These are phyloP conservation scores for Montipora capitata DNA, from an alignment of 92 coral and sea anemone species.

Conservation along the genomic window DNA sequence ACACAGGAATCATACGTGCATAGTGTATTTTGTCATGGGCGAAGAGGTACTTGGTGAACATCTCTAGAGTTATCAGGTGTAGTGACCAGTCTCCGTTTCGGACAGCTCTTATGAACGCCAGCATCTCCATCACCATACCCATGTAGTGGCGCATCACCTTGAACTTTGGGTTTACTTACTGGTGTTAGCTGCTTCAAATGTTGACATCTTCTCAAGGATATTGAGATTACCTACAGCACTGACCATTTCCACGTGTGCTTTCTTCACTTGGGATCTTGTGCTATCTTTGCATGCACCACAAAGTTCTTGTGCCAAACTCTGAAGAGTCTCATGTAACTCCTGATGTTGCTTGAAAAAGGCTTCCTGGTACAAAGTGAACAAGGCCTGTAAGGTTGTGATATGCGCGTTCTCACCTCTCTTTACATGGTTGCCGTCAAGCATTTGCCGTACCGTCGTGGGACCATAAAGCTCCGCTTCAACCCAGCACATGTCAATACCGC, in stretches of 20 bases:
- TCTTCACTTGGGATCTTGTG: neutral
- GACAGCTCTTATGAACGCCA: neutral
- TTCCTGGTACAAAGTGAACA: slow-evolving; percentile 11
- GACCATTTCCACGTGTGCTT: neutral
- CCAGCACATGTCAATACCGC: slow-evolving; percentile 25
- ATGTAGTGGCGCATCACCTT: too few species aligned
- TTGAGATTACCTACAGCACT: neutral
- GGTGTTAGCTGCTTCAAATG: neutral
- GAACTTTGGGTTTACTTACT: neutral
- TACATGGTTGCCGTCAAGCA: slow-evolving; percentile 9
- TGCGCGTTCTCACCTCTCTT: neutral
- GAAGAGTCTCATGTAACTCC: too few species aligned
- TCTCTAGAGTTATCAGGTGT: neutral
- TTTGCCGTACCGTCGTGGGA: slow-evolving; percentile 10
- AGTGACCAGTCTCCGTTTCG: neutral
- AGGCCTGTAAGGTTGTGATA: neutral
- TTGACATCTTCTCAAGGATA: too few species aligned
- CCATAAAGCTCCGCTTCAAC: slow-evolving; percentile 24
- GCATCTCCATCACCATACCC: neutral
- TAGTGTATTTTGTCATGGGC: neutral
- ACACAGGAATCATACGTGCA: neutral
- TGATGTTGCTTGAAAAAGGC: neutral
- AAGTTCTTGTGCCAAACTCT: neutral
- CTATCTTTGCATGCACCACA: neutral
- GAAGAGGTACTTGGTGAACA: neutral